These are phyloP conservation scores for Peromyscus eremicus DNA, from an alignment of 2,797 vertebrate species.

Conservation along the genomic window DNA sequence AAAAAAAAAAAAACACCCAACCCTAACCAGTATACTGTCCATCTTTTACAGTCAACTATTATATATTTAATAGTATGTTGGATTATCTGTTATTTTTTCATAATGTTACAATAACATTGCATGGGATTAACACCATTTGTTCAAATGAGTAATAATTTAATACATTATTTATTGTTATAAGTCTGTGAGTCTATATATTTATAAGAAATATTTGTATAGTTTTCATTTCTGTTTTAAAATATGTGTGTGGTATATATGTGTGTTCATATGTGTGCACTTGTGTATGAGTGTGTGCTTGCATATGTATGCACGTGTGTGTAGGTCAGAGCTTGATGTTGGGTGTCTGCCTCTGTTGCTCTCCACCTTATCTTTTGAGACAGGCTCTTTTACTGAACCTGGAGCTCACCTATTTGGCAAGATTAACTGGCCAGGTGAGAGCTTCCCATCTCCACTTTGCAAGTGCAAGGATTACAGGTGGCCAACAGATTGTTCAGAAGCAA, in stretches of 20 bases:
- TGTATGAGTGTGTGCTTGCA: neutral
- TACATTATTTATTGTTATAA: neutral
- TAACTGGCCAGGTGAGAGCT: neutral
- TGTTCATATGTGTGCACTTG: neutral
- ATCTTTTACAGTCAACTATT: neutral
- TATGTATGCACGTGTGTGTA: neutral
- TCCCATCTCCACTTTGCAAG: neutral
- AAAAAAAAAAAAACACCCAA: neutral
- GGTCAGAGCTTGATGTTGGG: neutral
- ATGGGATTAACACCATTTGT: neutral
- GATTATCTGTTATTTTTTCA: conserved; percentile 4
- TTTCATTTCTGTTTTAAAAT: neutral
- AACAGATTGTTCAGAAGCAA: neutral
- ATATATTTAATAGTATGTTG: neutral
- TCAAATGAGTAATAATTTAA: neutral
- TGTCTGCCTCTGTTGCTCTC: neutral
- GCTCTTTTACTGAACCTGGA: neutral
- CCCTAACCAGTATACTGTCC: neutral
- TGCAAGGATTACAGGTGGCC: neutral
- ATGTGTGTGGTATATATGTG: neutral
- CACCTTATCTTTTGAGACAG: neutral
- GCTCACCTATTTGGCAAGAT: neutral
- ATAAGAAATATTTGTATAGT: neutral
- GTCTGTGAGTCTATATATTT: neutral
- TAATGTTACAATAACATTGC: neutral